Evolutionary conservation across 1,140 invertebrate species (phyloP), one percentile per base, ranked within the genome.

Genomic region (Bombus waltoni): DNA sequence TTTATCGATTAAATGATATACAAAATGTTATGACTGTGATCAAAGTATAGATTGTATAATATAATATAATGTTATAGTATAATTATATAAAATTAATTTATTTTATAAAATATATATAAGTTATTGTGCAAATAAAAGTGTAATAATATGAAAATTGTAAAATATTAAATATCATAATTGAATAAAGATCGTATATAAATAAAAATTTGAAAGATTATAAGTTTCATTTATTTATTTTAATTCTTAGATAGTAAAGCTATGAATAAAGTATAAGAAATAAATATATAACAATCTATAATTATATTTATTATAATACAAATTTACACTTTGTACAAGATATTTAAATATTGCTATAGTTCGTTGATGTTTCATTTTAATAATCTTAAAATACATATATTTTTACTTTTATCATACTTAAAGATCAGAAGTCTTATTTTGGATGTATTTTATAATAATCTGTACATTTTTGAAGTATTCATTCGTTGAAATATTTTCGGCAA

Each of bases 401-500:
- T 6, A 8, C 42, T 28, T 78, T 25, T 10, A 32, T 40, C 5
- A n/a, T 25, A n/a, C 22, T 70, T 42, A 68, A 38, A 57, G 18
- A 28, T 18, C 6, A 42, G 28, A 38, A 42, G 1, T 77, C 3
- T 88, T 82, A 32, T 82, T 38, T 77, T 90, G 65, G 4, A 91
- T 88, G 62, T 90, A 87, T 47, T 13, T 77, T 70, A 91, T 59
- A 47, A 91, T 83, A 70, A 59, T 86, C 25, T 59, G 38, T 57
- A 90, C 40, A 73, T 90, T 90, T 77, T 65, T 85, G 4, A 81
- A 79, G 71, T 91, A 91, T 32, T 88, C 62, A 38, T 90, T 90
- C 72, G 62, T 42, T n/a, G 42, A 65, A 76, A 42, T 65, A 25
- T 66, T 42, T 38, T 86, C 22, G 44, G 32, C 11, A 22, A 53